These are phyloP conservation scores for Amniataba percoides DNA, from an alignment of 2,797 vertebrate genomes.

Conservation along the genomic window DNA sequence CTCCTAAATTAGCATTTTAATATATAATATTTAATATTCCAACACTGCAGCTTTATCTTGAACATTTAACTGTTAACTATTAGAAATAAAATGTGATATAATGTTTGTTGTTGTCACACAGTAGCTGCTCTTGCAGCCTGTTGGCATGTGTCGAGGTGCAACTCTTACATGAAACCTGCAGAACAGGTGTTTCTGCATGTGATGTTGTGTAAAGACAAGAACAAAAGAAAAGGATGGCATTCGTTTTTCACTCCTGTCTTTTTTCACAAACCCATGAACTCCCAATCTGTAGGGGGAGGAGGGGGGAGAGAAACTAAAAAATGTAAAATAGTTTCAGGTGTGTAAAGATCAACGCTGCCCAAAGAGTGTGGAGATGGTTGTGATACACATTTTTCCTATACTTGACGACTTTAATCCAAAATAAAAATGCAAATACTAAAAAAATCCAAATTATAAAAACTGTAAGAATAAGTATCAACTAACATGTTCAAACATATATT, in stretches of 20 bases:
- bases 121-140: background rate
- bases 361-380: too few relatives aligned
- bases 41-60: background rate
- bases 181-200: constrained; percentile 42
- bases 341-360: too few relatives aligned
- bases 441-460: background rate
- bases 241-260: background rate
- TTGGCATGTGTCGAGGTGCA: too few relatives aligned
- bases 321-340: background rate
- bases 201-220: background rate
- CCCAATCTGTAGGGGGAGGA: too few relatives aligned
- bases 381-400: background rate
- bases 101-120: background rate
- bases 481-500: background rate
- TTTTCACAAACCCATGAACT: background rate
- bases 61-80: background rate
- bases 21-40: too few relatives aligned
- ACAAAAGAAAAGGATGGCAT: background rate
- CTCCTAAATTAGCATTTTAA: background rate
- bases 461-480: background rate
- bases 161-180: constrained; percentile 38
- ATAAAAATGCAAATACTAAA: background rate
- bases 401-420: background rate
- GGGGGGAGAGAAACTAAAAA: background rate
- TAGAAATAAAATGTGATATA: too few relatives aligned